Evolutionary conservation across 2,888 invertebrate genomes (phyloP).

Genomic region (Mongoloraphidia duomilia): DNA sequence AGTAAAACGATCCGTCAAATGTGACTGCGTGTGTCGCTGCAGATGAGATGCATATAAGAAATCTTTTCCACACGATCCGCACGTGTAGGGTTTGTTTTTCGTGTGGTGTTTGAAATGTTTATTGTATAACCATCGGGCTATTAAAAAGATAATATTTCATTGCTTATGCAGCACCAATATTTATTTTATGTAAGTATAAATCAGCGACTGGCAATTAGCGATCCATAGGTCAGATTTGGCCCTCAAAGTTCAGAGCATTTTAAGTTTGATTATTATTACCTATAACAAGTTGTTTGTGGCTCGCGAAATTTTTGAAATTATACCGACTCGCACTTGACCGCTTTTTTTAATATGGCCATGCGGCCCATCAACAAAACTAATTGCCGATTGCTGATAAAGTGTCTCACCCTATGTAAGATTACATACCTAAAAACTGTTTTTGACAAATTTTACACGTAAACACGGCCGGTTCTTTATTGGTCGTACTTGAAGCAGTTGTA

Average conservation of each 20-base stretch:
- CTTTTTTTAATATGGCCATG: no score
- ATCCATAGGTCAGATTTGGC: no score
- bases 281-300: no score
- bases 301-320: no score
- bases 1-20: not conserved
- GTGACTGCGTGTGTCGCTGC: constrained; percentile 6
- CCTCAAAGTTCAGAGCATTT: no score
- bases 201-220: no score
- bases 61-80: constrained; percentile 4
- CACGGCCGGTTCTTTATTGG: not conserved
- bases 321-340: no score
- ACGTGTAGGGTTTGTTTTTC: constrained; percentile 7
- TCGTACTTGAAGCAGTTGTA: not conserved
- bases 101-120: constrained; percentile 7
- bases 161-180: no score
- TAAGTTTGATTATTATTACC: no score
- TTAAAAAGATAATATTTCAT: not conserved
- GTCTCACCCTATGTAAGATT: not conserved
- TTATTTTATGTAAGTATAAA: no score
- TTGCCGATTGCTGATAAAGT: not conserved
- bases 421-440: constrained; percentile 8
- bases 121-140: constrained; percentile 8
- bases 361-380: not conserved
- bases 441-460: constrained; percentile 5
- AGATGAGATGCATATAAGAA: constrained; percentile 8